Evolutionary conservation across 2,113 vertebrate genomes (phyloP).

Genomic region (Hiodon tergisus): DNA sequence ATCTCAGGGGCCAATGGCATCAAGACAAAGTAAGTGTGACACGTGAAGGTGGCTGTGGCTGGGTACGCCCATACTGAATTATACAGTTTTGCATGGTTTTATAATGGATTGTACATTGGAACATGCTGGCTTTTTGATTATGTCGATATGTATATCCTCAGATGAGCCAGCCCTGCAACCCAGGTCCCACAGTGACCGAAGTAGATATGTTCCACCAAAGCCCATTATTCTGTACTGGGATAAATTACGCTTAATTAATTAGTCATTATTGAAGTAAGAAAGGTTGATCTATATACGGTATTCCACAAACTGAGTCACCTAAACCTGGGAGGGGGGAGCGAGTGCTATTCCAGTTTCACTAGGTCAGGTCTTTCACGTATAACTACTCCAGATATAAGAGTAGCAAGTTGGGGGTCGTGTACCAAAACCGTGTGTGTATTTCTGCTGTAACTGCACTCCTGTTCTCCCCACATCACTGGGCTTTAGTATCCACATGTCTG

Average conservation of each 20-base stretch:
- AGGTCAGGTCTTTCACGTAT: too few species aligned
- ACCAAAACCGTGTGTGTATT: too few species aligned
- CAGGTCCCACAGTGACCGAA: not conserved
- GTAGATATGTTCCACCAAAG: not conserved
- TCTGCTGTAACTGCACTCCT: not conserved
- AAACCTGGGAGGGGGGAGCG: too few species aligned
- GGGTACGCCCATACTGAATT: not conserved
- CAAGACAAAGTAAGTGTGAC: conserved; percentile 12
- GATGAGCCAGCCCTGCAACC: not conserved
- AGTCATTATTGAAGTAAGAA: too few species aligned
- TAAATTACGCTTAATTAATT: not conserved
- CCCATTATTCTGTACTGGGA: not conserved
- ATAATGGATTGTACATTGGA: not conserved
- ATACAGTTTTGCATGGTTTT: not conserved
- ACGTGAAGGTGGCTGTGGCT: not conserved
- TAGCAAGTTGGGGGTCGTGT: too few species aligned
- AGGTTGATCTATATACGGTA: too few species aligned
- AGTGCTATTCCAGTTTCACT: too few species aligned
- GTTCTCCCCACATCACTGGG: conserved; percentile 29
- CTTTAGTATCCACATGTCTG: conserved; percentile 83
- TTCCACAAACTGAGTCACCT: too few species aligned
- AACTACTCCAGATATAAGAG: too few species aligned
- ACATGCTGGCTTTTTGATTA: not conserved
- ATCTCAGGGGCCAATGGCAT: not conserved
- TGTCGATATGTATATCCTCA: not conserved